Percentiles rank a stretch among this genome's conserved stretches.
Conservation (phyloP, 2,888 invertebrate species). For the Pachydiplax longipennis region DNA sequence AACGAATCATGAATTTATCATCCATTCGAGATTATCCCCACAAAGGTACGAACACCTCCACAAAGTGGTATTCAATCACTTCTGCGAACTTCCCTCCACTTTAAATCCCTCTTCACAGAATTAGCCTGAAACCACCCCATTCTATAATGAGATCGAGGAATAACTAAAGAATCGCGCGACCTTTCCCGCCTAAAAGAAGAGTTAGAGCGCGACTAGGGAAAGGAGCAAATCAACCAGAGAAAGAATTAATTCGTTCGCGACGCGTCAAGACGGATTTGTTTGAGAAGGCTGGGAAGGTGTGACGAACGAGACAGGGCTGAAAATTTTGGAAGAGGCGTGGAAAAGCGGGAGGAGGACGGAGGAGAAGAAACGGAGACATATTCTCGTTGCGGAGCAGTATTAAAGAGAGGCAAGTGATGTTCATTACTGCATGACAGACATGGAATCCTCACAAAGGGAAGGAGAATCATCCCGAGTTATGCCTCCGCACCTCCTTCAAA, state of each 20-base stretch:
- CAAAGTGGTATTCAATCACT: no score
- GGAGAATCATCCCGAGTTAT: neutral
- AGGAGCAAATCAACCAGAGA: neutral
- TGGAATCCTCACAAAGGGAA: neutral
- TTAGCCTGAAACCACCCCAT: no score
- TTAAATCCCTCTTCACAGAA: no score
- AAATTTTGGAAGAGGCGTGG: neutral
- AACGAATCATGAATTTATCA: no score
- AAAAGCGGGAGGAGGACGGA: neutral
- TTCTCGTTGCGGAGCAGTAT: neutral
- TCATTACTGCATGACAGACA: slow-evolving; percentile 28
- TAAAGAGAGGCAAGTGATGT: slow-evolving; percentile 26
- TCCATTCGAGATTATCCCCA: no score
- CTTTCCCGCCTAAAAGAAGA: no score
- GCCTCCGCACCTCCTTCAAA: neutral
- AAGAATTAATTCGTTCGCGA: neutral
- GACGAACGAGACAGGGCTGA: neutral
- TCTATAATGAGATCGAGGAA: no score
- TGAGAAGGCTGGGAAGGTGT: neutral
- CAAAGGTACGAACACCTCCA: no score
- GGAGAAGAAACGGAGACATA: neutral
- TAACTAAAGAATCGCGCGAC: no score
- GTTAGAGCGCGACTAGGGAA: neutral
- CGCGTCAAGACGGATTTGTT: neutral
- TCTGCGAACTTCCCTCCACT: no score